Evolutionary conservation across 2,888 invertebrate genomes (phyloP).

Genomic region (Scaptomyza caliginosa): DNA sequence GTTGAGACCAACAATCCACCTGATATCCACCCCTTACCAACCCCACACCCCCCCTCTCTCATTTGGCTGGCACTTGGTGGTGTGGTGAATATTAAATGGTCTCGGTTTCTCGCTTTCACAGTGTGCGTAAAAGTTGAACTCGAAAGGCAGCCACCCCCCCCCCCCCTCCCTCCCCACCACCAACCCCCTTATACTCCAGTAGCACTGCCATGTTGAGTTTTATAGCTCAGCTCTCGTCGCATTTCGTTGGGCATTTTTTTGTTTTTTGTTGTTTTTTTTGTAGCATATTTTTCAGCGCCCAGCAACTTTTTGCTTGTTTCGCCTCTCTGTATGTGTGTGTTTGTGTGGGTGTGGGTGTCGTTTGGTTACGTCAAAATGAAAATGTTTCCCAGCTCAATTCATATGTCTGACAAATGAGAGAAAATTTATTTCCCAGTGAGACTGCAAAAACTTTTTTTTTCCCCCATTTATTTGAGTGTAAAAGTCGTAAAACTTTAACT

Average conservation of each 20-base stretch:
- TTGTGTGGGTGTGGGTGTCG: slow-evolving; percentile 11
- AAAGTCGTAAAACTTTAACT: too few species aligned
- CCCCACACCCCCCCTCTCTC: not conserved
- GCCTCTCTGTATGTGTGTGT: slow-evolving; percentile 2
- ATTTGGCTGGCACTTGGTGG: slow-evolving; percentile 37
- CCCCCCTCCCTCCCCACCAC: not conserved
- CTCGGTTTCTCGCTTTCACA: slow-evolving; percentile 18
- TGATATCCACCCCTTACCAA: not conserved
- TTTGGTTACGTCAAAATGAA: slow-evolving; percentile 26
- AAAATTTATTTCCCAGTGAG: too few species aligned
- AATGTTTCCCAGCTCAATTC: slow-evolving; percentile 42
- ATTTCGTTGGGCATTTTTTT: slow-evolving; percentile 34
- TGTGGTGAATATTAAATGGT: slow-evolving; percentile 73
- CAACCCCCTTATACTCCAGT: not conserved
- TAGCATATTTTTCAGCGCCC: slow-evolving; percentile 69
- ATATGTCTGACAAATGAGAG: slow-evolving; percentile 41
- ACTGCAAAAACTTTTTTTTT: too few species aligned
- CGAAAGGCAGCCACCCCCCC: slow-evolving; percentile 3
- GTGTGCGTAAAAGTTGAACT: slow-evolving; percentile 57
- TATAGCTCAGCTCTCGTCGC: slow-evolving; percentile 34
- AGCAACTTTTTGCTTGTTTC: slow-evolving; percentile 14
- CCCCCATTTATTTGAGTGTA: too few species aligned
- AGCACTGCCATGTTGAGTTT: slow-evolving; percentile 34
- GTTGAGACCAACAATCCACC: not conserved
- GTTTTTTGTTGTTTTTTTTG: too few species aligned